Base-by-base conservation (phyloP, 1,140 invertebrate species). In the Oscheius sp. region DNA sequence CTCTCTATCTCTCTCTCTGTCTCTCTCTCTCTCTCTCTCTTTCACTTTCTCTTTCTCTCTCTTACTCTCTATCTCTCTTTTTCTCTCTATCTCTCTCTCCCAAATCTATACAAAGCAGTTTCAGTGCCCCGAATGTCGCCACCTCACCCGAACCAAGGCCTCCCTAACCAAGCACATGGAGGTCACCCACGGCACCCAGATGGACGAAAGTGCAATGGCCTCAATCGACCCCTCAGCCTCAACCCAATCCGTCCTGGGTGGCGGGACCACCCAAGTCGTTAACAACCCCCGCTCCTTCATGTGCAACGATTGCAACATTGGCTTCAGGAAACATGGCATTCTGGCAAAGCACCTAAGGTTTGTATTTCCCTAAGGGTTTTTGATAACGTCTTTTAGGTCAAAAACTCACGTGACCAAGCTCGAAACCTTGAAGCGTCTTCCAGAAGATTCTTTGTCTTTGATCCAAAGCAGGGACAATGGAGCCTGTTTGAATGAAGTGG, bases 381-480 rank as follows among this genome's bases (percentile, higher is more conserved):
- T 66, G n/a, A 49, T 31, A 59, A 18, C 20, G 18, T 35, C 3
- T 69, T 69, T 18, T 58, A 72, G 72, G 52, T 95, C 93, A 31
- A 97, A 97, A 88, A 92, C 93, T 89, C 95, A 99, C 83, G 94
- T 97, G 31, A 93, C 94, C 90, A 91, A 93, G 81, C 87, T 97
- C 52, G 95, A 97, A 85, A 94, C 92, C 85, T 85, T 95, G 35
- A 87, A 91, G 90, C 96, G 95, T 86, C 85, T 98, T 71, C 94
- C 94, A 0, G 91, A 93, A 82, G 91, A 91, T 64, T 95, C 98
- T 86, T 79, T 98, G 72, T 93, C 96, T 18, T 94, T 99, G 3
- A 96, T 99, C 85, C 95, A 95, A n/a, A 59, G 55, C n/a, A 76
- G 73, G 35, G 75, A 76, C 28, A 77, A 77, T 34, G 66, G 74